Conservation (phyloP, 2,113 vertebrate species). For the Otolemur garnettii region DNA sequence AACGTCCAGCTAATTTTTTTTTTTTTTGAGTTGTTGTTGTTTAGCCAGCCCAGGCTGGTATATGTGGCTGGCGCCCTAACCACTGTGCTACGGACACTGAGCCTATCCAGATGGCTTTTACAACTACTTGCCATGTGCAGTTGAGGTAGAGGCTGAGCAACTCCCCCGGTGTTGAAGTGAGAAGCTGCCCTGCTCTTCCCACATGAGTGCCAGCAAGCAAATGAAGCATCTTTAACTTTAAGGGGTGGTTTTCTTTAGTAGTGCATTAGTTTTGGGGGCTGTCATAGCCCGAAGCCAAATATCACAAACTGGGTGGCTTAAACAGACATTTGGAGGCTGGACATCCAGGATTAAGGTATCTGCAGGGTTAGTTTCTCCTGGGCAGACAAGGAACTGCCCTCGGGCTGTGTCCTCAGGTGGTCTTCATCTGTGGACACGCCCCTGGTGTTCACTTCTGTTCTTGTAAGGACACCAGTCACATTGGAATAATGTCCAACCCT, state of each 20-base stretch:
- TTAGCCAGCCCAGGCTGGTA: no score
- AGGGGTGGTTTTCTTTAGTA: not conserved
- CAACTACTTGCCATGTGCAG: not conserved
- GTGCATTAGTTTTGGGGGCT: not conserved
- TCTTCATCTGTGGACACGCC: rapidly evolving
- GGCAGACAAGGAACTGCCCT: not conserved
- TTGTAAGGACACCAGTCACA: not conserved
- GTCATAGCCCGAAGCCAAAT: not conserved
- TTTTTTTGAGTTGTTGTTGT: no score
- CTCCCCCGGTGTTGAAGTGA: not conserved
- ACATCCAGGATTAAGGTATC: not conserved
- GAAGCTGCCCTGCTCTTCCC: not conserved
- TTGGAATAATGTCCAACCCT: not conserved
- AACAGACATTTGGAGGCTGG: not conserved
- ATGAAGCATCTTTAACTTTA: not conserved
- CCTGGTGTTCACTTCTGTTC: not conserved
- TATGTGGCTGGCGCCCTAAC: no score
- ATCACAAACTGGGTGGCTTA: not conserved
- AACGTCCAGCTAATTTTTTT: no score
- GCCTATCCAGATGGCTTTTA: not conserved
- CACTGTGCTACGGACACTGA: no score
- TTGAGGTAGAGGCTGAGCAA: not conserved
- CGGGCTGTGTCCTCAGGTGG: not conserved
- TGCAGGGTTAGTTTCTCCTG: not conserved
- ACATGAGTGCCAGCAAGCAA: not conserved